Evolutionary conservation across 2,797 vertebrate species (phyloP).

Genomic region (Lepilemur septentrionalis): DNA sequence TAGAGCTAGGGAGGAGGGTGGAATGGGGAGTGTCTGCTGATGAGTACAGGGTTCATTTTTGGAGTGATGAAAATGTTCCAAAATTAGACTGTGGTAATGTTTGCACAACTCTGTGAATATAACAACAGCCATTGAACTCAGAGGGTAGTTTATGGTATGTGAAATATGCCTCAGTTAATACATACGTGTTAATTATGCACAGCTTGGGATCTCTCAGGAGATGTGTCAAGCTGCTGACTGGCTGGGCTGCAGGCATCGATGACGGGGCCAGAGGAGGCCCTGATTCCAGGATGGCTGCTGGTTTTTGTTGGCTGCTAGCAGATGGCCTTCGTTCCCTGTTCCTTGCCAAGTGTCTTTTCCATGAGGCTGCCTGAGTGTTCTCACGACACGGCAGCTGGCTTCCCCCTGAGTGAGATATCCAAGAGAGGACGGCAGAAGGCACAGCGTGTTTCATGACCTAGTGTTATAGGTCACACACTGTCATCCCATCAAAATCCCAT

Average conservation of each 20-base stretch:
- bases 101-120: not conserved
- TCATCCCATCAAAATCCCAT: not conserved
- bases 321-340: not conserved
- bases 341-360: not conserved
- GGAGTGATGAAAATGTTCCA: not conserved
- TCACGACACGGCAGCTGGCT: not conserved
- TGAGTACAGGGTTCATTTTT: not conserved
- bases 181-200: not conserved
- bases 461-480: not conserved
- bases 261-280: not conserved
- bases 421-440: not conserved
- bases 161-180: not conserved
- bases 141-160: not conserved
- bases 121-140: not conserved
- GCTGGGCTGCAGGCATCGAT: not conserved
- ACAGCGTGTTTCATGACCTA: not conserved
- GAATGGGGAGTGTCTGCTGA: not conserved
- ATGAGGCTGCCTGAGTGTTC: not conserved
- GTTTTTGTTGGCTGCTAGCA: not conserved
- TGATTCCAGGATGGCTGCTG: not conserved
- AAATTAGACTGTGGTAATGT: not conserved
- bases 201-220: not conserved
- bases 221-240: not conserved
- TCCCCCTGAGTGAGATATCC: not conserved
- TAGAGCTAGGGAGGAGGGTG: not conserved